phyloP scores from a whole-genome alignment of 2,888 invertebrate genomes.

The Xylota segnis region DNA sequence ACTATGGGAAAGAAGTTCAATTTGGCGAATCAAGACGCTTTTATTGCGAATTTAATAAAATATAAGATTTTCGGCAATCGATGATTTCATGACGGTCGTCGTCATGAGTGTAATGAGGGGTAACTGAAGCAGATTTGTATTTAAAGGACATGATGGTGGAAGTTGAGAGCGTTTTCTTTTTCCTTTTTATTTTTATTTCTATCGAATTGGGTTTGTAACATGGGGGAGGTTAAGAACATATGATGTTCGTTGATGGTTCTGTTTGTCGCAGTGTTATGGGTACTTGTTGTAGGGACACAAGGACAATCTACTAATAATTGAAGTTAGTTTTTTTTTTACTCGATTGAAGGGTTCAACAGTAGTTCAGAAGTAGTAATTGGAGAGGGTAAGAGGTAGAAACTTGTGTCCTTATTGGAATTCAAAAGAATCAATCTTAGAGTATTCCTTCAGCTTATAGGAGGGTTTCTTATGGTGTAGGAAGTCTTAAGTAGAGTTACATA shows the following conservation, averaged over 20 bases:
- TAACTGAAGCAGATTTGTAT: slow-evolving; percentile 67
- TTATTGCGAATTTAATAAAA: slow-evolving; percentile 76
- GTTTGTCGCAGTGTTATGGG: slow-evolving; percentile 16
- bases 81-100: slow-evolving; percentile 52
- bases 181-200: slow-evolving; percentile 64
- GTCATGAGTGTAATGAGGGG: slow-evolving; percentile 69
- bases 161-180: slow-evolving; percentile 55
- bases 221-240: slow-evolving; percentile 29
- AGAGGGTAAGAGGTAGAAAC: neutral
- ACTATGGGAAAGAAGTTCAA: slow-evolving; percentile 71
- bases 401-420: no score
- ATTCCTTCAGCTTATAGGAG: no score
- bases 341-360: neutral
- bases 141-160: slow-evolving; percentile 58
- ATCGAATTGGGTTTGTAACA: slow-evolving; percentile 24
- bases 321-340: neutral
- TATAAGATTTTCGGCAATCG: slow-evolving; percentile 69
- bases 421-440: no score
- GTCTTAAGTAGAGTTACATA: no score
- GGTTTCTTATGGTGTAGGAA: no score
- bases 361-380: neutral
- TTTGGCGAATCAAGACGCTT: slow-evolving; percentile 75
- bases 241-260: slow-evolving; percentile 45
- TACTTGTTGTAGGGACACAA: neutral
- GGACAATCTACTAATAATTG: neutral